Base-by-base conservation (phyloP, 2,888 invertebrate genomes). In the Orgyia antiqua region DNA sequence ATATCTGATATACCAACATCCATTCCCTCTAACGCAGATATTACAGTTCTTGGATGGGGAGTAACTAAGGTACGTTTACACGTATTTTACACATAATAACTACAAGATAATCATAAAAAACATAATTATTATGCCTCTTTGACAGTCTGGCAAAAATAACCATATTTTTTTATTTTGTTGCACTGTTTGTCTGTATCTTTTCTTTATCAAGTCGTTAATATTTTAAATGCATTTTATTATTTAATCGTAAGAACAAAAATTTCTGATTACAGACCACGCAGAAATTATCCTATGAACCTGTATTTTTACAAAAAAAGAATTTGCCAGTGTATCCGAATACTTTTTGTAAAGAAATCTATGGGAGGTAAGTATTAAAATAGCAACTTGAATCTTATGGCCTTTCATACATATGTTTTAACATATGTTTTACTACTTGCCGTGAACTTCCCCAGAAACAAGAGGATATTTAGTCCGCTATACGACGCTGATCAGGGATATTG, bases 341-440 rank as follows among this genome's bases (percentile, higher is more conserved):
- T 1, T 80, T 83, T 35, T 84, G 84, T 37, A 77, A 74, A 37
- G 77, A 83, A 29, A 59, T 82, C 0, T 84, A 84, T 27, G 83
- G 83, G 13, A 62, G 76, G 84, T 84, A 46, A 70, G 82, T 71
- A 20, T 9, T 2, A n/a, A n/a, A n/a, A n/a, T n/a, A n/a, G n/a
- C n/a, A n/a, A n/a, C n/a, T n/a, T n/a, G n/a, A n/a, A n/a, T n/a
- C n/a, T n/a, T n/a, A n/a, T n/a, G n/a, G n/a, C n/a, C n/a, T n/a
- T n/a, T n/a, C n/a, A n/a, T n/a, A n/a, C n/a, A n/a, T n/a, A n/a
- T n/a, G n/a, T n/a, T n/a, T n/a, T n/a, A n/a, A n/a, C n/a, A n/a
- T n/a, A n/a, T n/a, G n/a, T n/a, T n/a, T n/a, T n/a, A n/a, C n/a
- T n/a, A n/a, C n/a, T n/a, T n/a, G n/a, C n/a, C n/a, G n/a, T n/a